Base-by-base conservation (phyloP, 2,888 invertebrate species). In the Caenorhabditis parvicauda region DNA sequence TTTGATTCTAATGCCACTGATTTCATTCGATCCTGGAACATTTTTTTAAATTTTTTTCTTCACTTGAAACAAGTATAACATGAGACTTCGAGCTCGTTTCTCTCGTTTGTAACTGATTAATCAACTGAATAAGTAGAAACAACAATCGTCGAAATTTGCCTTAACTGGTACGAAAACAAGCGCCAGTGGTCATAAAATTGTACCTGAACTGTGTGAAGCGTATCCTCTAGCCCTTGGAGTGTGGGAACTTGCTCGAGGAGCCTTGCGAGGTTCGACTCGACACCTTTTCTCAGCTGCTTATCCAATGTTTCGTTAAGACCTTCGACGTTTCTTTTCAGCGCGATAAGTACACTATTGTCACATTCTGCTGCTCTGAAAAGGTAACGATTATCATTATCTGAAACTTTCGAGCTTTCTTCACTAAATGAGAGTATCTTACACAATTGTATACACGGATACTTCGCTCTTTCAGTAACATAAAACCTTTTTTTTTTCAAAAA, bases 191-290 rank as follows among this genome's bases (percentile, higher is more conserved):
- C n/a, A n/a, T n/a, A n/a, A n/a, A n/a, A n/a, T n/a, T n/a, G n/a
- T 54, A 61, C 54, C 39, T 57, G 56, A 14, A 61, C 61, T 22
- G 61, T 61, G 41, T 57, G 65, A 35, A 78, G 77, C 28, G 72
- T 70, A 19, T 64, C 64, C 58, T 79, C 76, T 9, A 79, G 57
- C 2, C 72, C 62, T 52, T 79, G 77, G 17, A 79, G 69, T 17
- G 77, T 74, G 1, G 72, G 70, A 2, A 76, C 76, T 59, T 79
- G 79, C 44, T 79, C 79, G 25, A 79, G 61, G 6, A 79, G 60
- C 12, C 75, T 61, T 0, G 76, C 71, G 6, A 76, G 72, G 59
- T 79, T 78, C 28, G 73, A 74, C 52, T 79, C 79, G 7, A 79
- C 76, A 37, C 77, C 77, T 58, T 76, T 77, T 25, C 77, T 56